phyloP scores from a whole-genome alignment of 2,113 vertebrate species.

The Rhegmatorhina hoffmannsi region DNA sequence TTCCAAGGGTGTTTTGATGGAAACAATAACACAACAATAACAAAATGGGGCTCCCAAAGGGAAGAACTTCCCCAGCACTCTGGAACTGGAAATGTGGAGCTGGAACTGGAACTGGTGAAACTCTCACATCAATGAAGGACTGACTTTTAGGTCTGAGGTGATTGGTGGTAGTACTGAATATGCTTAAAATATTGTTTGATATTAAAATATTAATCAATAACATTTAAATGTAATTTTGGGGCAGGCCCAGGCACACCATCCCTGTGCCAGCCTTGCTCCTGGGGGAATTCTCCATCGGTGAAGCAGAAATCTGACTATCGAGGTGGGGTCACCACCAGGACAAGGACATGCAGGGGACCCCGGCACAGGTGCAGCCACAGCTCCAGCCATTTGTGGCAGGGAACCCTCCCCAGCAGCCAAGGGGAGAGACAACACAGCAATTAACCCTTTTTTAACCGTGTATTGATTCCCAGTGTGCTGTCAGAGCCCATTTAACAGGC shows the following conservation, averaged over 20 bases:
- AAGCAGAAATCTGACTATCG: accelerated
- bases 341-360: neutral
- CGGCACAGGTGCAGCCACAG: accelerated
- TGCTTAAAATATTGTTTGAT: neutral
- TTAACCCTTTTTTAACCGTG: neutral
- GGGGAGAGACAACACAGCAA: neutral
- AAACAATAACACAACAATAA: neutral
- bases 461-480: neutral
- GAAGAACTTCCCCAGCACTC: neutral
- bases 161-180: neutral
- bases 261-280: accelerated
- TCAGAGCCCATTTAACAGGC: neutral
- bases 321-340: neutral
- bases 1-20: neutral
- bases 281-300: accelerated
- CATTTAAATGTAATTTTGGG: neutral
- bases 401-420: neutral
- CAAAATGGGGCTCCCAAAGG: neutral
- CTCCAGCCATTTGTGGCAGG: accelerated
- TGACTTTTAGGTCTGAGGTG: neutral
- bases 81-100: neutral
- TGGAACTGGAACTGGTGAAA: neutral
- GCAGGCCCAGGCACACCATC: no score
- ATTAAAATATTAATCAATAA: neutral
- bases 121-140: neutral